These are phyloP conservation scores for Philopotamus ludificatus DNA, from an alignment of 1,140 invertebrate species.

Conservation along the genomic window DNA sequence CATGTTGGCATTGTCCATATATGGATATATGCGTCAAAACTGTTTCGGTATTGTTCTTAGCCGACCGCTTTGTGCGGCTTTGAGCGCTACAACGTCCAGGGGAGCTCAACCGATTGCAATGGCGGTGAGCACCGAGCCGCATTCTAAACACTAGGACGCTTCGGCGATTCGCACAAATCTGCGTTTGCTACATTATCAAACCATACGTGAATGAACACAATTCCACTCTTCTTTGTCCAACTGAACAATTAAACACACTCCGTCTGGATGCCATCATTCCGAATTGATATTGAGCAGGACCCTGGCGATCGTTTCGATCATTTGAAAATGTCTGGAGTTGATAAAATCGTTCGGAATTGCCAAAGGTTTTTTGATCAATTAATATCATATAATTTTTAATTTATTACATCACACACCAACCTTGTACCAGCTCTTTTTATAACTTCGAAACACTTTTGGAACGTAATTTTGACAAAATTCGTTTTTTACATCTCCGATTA, in stretches of 20 bases:
- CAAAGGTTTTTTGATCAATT: neutral
- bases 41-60: neutral
- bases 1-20: too few species aligned
- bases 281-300: neutral
- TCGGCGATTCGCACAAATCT: slow-evolving; percentile 19
- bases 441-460: too few species aligned
- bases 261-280: slow-evolving; percentile 11
- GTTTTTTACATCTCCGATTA: too few species aligned
- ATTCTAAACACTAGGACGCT: slow-evolving; percentile 24
- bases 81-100: too few species aligned
- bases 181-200: slow-evolving; percentile 19
- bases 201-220: slow-evolving; percentile 19
- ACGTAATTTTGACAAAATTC: too few species aligned
- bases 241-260: slow-evolving; percentile 6
- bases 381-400: neutral
- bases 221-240: neutral
- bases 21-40: too few species aligned
- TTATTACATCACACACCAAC: too few species aligned
- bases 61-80: neutral
- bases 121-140: slow-evolving; percentile 7
- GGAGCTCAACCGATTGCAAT: neutral
- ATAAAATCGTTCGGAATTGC: neutral
- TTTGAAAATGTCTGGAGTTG: neutral
- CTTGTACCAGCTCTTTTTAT: too few species aligned
- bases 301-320: neutral